Percentiles rank a stretch among this genome's conserved stretches.
Conservation (phyloP, 1,140 invertebrate genomes). For the Cephus cinctus region DNA sequence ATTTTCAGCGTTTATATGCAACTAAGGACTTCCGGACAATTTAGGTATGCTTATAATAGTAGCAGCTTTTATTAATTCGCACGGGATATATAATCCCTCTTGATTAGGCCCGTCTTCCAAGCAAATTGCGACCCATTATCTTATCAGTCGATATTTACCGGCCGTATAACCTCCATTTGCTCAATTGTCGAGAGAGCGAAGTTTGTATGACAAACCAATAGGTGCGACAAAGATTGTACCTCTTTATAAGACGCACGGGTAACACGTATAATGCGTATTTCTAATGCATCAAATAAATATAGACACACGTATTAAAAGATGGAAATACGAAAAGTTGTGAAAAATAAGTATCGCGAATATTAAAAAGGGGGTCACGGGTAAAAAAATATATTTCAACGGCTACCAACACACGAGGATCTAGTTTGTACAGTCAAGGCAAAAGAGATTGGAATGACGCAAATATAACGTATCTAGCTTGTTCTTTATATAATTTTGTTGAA, state of each 20-base stretch:
- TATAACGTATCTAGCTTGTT: too few relatives aligned
- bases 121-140: conserved; percentile 45
- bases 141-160: conserved; percentile 44
- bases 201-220: neutral
- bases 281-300: neutral
- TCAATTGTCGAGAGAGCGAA: conserved; percentile 20
- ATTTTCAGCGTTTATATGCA: conserved; percentile 7
- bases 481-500: too few relatives aligned
- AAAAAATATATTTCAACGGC: neutral
- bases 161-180: conserved; percentile 34
- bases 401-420: neutral
- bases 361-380: neutral
- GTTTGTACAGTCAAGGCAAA: too few relatives aligned
- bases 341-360: neutral
- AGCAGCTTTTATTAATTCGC: conserved; percentile 22
- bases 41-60: conserved; percentile 1
- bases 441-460: too few relatives aligned
- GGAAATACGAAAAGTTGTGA: neutral
- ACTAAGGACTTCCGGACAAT: neutral
- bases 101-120: conserved; percentile 25
- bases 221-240: neutral
- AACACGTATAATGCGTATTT: too few relatives aligned
- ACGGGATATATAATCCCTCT: conserved; percentile 23
- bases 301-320: neutral
- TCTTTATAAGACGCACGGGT: neutral